Evolutionary conservation across 2,113 vertebrate species (phyloP).

Genomic region (Alligator sinensis): DNA sequence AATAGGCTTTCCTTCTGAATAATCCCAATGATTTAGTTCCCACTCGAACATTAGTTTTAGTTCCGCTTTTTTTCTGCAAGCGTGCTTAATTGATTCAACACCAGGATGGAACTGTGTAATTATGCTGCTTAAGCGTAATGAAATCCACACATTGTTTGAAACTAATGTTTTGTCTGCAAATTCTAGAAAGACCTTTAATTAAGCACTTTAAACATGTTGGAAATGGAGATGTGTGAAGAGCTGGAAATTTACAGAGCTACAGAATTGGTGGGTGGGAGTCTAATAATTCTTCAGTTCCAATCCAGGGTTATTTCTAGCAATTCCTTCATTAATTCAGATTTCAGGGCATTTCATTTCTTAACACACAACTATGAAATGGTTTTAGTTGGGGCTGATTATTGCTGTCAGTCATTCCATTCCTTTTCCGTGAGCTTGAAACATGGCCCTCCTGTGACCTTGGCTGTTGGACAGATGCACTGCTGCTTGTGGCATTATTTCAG

Average conservation of each 20-base stretch:
- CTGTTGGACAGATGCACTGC: neutral
- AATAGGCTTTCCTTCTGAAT: constrained; percentile 41
- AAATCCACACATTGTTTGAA: constrained; percentile 17
- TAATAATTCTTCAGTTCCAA: neutral
- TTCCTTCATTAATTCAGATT: neutral
- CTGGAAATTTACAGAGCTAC: neutral
- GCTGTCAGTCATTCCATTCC: neutral
- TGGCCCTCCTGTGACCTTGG: neutral
- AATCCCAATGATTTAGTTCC: constrained; percentile 44
- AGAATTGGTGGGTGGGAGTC: neutral
- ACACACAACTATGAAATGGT: neutral
- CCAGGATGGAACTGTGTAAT: constrained; percentile 47
- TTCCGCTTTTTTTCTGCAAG: constrained; percentile 43
- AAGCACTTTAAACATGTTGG: constrained; percentile 5
- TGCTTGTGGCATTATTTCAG: neutral
- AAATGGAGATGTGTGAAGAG: neutral
- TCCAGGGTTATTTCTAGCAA: neutral
- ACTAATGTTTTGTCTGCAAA: neutral
- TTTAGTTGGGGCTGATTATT: neutral
- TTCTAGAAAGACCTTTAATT: constrained; percentile 35
- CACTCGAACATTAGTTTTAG: constrained; percentile 38
- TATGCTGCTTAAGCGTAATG: constrained; percentile 45
- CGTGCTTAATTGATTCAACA: constrained; percentile 61
- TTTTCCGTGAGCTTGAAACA: neutral
- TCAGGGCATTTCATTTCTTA: neutral